Percentiles rank a stretch among this genome's conserved stretches.
phyloP scores from a whole-genome alignment of 1,140 invertebrate genomes.

The Odontomachus brunneus region DNA sequence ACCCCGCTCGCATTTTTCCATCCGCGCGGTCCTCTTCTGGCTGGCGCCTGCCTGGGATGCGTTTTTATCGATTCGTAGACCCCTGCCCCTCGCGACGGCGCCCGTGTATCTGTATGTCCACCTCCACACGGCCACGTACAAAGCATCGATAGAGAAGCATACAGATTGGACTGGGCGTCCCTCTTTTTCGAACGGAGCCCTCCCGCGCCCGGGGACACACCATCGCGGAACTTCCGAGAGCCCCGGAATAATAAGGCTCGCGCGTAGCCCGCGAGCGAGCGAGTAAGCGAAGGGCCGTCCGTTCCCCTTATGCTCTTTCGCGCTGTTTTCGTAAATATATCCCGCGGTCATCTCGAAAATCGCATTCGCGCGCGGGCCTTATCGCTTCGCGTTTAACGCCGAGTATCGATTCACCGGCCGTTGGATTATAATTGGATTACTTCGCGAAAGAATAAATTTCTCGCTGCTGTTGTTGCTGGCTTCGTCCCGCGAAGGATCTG shows the following conservation, averaged over 20 bases:
- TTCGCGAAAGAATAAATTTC: not conserved
- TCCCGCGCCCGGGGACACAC: conserved; percentile 65
- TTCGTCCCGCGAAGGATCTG: too few species aligned
- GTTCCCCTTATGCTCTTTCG: conserved; percentile 50
- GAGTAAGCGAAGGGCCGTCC: not conserved
- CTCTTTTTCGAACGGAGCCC: conserved; percentile 80
- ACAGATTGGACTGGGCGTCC: conserved; percentile 84
- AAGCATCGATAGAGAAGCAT: conserved; percentile 84
- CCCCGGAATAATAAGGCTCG: conserved; percentile 70
- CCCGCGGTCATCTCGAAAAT: conserved; percentile 51
- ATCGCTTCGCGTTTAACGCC: conserved; percentile 48
- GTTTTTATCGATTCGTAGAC: conserved; percentile 86
- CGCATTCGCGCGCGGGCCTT: conserved; percentile 27
- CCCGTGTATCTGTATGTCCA: conserved; percentile 76
- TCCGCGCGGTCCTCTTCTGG: conserved; percentile 81
- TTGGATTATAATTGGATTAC: conserved; percentile 13
- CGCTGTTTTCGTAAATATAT: conserved; percentile 52
- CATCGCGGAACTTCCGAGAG: conserved; percentile 70
- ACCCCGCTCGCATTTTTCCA: conserved; percentile 84
- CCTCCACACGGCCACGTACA: conserved; percentile 78
- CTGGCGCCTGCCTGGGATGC: conserved; percentile 85
- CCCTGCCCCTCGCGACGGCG: conserved; percentile 79
- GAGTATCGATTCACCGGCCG: not conserved
- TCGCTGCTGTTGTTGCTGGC: too few species aligned
- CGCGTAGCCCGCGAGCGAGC: conserved; percentile 1